phyloP scores from a whole-genome alignment of 2,888 invertebrate species.

The Nomada flava region DNA sequence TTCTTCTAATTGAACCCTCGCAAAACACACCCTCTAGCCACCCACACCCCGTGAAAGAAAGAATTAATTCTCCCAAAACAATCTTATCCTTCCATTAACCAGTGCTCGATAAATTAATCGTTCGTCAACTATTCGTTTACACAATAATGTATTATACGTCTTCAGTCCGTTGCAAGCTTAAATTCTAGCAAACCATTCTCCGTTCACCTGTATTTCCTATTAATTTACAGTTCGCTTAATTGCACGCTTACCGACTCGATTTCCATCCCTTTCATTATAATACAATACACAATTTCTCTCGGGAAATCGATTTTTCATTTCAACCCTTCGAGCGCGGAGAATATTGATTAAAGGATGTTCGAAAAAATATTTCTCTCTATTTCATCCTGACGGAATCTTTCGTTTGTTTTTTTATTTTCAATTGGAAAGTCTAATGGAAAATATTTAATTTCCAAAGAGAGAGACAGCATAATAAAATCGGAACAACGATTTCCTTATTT shows the following conservation, averaged over 20 bases:
- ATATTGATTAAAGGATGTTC: no score
- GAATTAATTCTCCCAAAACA: background rate
- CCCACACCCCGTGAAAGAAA: background rate
- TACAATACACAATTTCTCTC: no score
- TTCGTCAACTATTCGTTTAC: constrained; percentile 19
- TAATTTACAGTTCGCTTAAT: constrained; percentile 8
- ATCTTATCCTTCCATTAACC: background rate
- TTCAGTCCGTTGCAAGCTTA: constrained; percentile 54
- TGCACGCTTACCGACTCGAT: constrained; percentile 32
- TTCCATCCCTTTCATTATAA: background rate
- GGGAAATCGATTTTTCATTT: no score
- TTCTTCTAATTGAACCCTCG: constrained; percentile 22
- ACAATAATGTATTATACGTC: constrained; percentile 7
- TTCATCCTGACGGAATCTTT: no score
- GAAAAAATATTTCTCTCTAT: no score
- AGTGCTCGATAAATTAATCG: constrained; percentile 5
- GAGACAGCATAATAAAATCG: no score
- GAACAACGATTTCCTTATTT: no score
- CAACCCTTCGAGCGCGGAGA: no score
- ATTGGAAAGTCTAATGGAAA: no score
- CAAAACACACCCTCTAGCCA: background rate
- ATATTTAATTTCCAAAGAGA: no score
- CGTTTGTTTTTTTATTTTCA: no score
- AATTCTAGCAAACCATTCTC: constrained; percentile 25
- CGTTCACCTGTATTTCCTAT: background rate